phyloP scores from a whole-genome alignment of 2,113 vertebrate species.

The Piprites chloris region DNA sequence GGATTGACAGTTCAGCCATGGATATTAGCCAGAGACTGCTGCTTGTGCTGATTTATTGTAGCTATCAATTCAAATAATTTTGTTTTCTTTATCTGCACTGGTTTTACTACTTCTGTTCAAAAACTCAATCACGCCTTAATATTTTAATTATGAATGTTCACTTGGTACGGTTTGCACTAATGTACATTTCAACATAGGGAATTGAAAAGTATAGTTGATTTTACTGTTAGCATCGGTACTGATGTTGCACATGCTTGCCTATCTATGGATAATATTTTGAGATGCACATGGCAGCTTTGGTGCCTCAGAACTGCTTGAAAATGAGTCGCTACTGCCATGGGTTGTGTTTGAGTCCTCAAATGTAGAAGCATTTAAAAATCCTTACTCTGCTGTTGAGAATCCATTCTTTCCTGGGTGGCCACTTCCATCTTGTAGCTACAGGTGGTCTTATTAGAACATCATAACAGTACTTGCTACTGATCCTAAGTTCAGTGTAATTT shows the following conservation, averaged over 20 bases:
- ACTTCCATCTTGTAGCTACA: neutral
- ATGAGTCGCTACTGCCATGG: neutral
- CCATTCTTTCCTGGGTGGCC: neutral
- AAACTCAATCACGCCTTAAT: rapidly evolving
- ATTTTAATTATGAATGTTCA: neutral
- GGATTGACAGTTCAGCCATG: neutral
- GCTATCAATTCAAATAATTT: neutral
- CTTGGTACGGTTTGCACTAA: neutral
- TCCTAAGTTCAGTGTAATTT: neutral
- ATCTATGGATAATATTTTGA: neutral
- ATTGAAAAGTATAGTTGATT: neutral
- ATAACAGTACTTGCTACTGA: rapidly evolving
- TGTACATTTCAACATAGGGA: neutral
- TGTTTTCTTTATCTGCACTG: neutral
- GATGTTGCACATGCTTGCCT: neutral
- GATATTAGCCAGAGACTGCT: neutral
- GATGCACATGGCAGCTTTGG: rapidly evolving
- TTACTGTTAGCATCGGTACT: neutral
- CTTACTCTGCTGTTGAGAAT: neutral
- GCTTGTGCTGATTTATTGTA: neutral
- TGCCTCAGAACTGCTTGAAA: neutral
- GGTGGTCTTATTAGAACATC: neutral
- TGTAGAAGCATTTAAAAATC: neutral
- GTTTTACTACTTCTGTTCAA: neutral
- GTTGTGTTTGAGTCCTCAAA: neutral